A percentile compares a stretch with the other conserved stretches of the same genome.
Conservation (phyloP, 2,797 vertebrate genomes). For the Sphenodon punctatus region DNA sequence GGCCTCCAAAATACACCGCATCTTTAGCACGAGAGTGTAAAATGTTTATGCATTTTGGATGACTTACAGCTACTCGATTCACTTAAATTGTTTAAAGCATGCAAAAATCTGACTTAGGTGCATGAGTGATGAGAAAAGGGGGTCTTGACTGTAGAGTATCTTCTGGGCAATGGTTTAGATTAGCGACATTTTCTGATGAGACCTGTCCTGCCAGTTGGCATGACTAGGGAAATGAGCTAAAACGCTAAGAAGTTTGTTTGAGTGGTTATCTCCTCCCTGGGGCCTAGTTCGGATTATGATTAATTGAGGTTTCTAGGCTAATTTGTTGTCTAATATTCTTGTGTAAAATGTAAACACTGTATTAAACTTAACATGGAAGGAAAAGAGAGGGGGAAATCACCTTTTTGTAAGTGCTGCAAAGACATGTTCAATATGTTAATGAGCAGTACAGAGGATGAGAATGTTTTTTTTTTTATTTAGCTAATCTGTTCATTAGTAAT, state of each 20-base stretch:
- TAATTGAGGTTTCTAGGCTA: constrained; percentile 39
- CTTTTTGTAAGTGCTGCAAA: background rate
- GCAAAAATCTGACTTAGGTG: background rate
- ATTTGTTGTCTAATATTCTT: constrained; percentile 47
- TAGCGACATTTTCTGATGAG: background rate
- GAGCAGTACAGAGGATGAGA: background rate
- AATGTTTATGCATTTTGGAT: accelerated
- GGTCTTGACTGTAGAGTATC: background rate
- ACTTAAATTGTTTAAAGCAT: accelerated
- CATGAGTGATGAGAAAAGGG: accelerated
- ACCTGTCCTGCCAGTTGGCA: background rate
- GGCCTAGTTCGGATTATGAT: background rate
- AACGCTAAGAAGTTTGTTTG: constrained; percentile 33
- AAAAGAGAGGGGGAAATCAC: background rate
- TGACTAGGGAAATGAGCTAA: constrained; percentile 7
- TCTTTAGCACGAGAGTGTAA: accelerated
- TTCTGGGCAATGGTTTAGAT: background rate
- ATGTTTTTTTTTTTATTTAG: constrained; percentile 6
- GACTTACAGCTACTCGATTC: background rate
- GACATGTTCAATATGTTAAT: background rate
- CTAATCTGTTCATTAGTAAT: constrained; percentile 37
- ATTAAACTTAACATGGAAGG: background rate
- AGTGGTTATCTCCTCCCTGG: constrained; percentile 28
- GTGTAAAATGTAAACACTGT: constrained; percentile 16
- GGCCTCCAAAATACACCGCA: accelerated